Conservation (phyloP, 2,113 vertebrate genomes). For the Tinamus guttatus region DNA sequence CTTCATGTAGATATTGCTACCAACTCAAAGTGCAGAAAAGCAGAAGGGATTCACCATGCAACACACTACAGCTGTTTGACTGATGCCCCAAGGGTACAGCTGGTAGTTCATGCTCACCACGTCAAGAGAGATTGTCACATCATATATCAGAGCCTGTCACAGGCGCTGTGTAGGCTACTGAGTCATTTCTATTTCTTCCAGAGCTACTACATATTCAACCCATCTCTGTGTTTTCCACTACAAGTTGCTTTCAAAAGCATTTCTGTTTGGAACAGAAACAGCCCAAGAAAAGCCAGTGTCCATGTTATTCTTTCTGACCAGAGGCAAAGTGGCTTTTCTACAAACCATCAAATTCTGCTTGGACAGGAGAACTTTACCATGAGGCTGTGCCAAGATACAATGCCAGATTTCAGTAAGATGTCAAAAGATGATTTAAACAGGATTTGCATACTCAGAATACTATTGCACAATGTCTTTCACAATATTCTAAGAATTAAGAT, state of each 20-base stretch:
- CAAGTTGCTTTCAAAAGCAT: conserved; percentile 11
- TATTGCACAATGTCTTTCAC: not conserved
- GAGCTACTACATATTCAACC: not conserved
- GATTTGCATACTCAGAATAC: conserved; percentile 11
- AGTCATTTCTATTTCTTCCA: not conserved
- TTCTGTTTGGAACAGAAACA: conserved; percentile 6
- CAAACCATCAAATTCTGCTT: conserved; percentile 57
- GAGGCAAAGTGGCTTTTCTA: conserved; percentile 58
- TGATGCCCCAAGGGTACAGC: not conserved
- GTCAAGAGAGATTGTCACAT: not conserved
- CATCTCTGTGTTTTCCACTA: not conserved
- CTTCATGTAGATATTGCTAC: not conserved
- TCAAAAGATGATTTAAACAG: conserved; percentile 57
- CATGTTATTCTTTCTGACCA: conserved; percentile 57
- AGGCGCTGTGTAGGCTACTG: not conserved
- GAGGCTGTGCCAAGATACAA: conserved; percentile 21
- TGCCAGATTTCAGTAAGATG: conserved; percentile 64
- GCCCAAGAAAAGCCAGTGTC: conserved; percentile 19
- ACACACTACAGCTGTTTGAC: not conserved
- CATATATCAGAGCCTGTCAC: conserved; percentile 27
- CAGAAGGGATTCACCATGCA: not conserved
- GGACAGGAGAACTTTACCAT: conserved; percentile 2
- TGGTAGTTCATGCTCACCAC: accelerated
- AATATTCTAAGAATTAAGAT: not conserved
- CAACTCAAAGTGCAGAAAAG: not conserved